Conservation (phyloP, 23 tunicate species). For the Corella eumyota region DNA sequence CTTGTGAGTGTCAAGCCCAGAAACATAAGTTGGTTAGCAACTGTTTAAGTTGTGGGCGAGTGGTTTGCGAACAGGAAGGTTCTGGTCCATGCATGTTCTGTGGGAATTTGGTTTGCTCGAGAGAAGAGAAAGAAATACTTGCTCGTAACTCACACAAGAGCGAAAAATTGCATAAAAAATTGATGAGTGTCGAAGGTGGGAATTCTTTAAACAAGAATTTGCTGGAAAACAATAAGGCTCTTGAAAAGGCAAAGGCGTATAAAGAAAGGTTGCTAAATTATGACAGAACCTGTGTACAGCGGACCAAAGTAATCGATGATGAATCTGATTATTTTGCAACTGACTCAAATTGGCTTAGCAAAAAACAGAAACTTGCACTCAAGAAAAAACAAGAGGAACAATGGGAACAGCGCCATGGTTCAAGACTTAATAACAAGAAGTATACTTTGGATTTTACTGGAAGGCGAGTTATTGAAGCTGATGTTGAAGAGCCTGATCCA, state of each 20-base stretch:
- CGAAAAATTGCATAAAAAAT: constrained; percentile 66
- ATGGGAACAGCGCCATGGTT: constrained; percentile 73
- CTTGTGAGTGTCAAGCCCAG: constrained; percentile 96
- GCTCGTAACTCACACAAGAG: constrained; percentile 68
- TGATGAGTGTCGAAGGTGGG: constrained; percentile 35
- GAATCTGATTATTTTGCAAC: constrained; percentile 87
- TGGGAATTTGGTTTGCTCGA: constrained; percentile 66
- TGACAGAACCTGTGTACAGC: constrained; percentile 54
- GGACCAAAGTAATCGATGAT: constrained; percentile 86
- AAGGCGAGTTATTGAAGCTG: constrained; percentile 54
- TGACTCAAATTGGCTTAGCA: constrained; percentile 77
- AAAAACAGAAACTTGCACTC: constrained; percentile 42
- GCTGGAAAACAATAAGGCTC: constrained; percentile 9
- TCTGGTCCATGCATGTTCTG: constrained; percentile 98
- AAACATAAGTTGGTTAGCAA: constrained; percentile 95
- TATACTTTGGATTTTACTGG: constrained; percentile 79
- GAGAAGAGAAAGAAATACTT: constrained; percentile 53
- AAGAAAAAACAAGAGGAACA: constrained; percentile 70
- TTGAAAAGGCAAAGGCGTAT: constrained; percentile 66
- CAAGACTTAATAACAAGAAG: constrained; percentile 84
- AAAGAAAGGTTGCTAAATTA: constrained; percentile 79
- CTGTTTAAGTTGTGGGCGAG: constrained; percentile 90
- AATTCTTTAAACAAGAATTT: background rate
- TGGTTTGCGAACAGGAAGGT: constrained; percentile 97
- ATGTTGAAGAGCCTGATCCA: constrained; percentile 6